Evolutionary conservation across 2,888 invertebrate genomes (phyloP).

Genomic region (Dynastes grantii): DNA sequence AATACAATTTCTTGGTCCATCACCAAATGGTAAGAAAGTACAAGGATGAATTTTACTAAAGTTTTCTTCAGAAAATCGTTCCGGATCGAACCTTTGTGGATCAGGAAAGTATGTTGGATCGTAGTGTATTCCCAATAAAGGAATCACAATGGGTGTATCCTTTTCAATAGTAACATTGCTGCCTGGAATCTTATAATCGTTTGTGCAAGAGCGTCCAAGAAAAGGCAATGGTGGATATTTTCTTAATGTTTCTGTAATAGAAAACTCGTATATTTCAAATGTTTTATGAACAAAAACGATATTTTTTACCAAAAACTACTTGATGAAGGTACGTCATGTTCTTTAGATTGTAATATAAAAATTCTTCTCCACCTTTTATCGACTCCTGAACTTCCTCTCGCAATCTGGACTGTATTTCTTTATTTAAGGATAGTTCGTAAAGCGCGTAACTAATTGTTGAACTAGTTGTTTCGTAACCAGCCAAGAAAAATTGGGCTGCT

Average conservation of each 20-base stretch:
- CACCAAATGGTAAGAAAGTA: constrained; percentile 58
- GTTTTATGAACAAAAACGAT: background rate
- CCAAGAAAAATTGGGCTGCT: constrained; percentile 75
- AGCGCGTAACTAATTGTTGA: constrained; percentile 74
- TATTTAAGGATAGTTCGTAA: constrained; percentile 73
- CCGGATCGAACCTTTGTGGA: constrained; percentile 68
- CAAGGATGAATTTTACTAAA: constrained; percentile 48
- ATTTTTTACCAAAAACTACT: constrained; percentile 72
- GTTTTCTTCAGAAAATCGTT: constrained; percentile 65
- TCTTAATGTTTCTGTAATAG: constrained; percentile 67
- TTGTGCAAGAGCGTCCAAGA: constrained; percentile 61
- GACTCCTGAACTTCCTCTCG: constrained; percentile 71
- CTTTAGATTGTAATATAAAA: constrained; percentile 73
- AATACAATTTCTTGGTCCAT: constrained; percentile 57
- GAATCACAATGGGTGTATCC: constrained; percentile 65
- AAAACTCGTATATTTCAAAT: constrained; percentile 51
- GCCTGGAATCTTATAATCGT: constrained; percentile 62
- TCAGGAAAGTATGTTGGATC: constrained; percentile 66
- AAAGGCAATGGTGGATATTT: constrained; percentile 68
- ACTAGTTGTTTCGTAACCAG: constrained; percentile 77
- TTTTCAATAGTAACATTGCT: constrained; percentile 62
- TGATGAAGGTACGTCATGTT: constrained; percentile 75
- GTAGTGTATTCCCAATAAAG: constrained; percentile 65
- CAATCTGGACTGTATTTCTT: constrained; percentile 72
- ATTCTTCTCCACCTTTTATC: constrained; percentile 66